Percentiles rank a stretch among this genome's conserved stretches.
Evolutionary conservation across 2,888 invertebrate species (phyloP).

Genomic region (Dryobotodes eremita): DNA sequence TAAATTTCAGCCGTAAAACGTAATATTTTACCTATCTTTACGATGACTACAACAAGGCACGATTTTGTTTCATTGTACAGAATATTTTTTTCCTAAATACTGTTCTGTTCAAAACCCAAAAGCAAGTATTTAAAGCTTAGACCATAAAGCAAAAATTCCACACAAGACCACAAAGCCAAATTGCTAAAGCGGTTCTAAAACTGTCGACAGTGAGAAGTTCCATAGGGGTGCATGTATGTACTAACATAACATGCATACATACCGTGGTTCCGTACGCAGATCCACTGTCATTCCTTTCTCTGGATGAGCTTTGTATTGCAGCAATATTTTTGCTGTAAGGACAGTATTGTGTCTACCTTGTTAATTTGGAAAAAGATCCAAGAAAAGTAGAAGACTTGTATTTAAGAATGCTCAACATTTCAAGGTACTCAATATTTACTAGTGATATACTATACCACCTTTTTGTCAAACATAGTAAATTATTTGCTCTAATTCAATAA

Average conservation of each 20-base stretch:
- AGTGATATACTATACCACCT: background rate
- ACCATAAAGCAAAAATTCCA: constrained; percentile 77
- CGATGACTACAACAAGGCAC: constrained; percentile 56
- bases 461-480: background rate
- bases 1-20: constrained; percentile 61
- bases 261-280: constrained; percentile 54
- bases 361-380: background rate
- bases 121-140: constrained; percentile 51
- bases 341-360: background rate
- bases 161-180: constrained; percentile 78
- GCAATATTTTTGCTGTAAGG: background rate
- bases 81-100: constrained; percentile 44
- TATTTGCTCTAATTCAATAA: too few relatives aligned
- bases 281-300: constrained; percentile 10
- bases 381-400: too few relatives aligned
- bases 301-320: constrained; percentile 36
- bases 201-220: constrained; percentile 72
- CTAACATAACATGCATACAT: constrained; percentile 69
- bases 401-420: background rate
- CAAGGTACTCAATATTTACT: background rate
- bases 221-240: constrained; percentile 70
- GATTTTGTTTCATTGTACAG: constrained; percentile 43
- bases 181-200: constrained; percentile 77
- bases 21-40: constrained; percentile 67
- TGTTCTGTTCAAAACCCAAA: constrained; percentile 35